Base-by-base conservation (phyloP, 2,113 vertebrate genomes). In the Burhinus oedicnemus region DNA sequence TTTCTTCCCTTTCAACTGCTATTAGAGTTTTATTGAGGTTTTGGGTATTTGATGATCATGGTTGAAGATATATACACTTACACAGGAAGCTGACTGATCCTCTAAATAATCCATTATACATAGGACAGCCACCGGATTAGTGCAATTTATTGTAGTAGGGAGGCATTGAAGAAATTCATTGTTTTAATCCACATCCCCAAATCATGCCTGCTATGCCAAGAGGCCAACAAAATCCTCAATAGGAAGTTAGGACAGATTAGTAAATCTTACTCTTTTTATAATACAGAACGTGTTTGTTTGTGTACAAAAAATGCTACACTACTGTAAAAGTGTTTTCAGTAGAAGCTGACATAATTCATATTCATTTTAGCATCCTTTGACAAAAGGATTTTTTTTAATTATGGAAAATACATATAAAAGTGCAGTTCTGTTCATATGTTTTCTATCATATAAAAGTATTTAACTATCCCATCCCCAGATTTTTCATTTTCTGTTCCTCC, bases 341-440 rank as follows among this genome's bases (percentile, higher is more conserved):
- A 74, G 69, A 52, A 82, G 36, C 5, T 40, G 11, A 18, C 6
- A 2, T 40, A 40, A 70, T 75, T 74, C 68, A 47, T n/a, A n/a
- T 3, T 45, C 36, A 55, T 77, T 70, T 87, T 52, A 65, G 9
- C 12, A 70, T 30, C 40, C 18, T 57, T 61, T 64, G 23, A 87
- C 20, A 49, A 72, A 22, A 57, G 7, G 25, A 1, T 0, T 11
- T 36, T 64, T 29, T 40, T 25, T 4, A 71, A 45, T 91, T 49
- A 66, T 18, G 21, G 6, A 54, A 47, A 47, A 81, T 12, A 42
- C 4, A 32, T 26, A 36, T 25, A 26, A 69, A 94, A 83, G 32
- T 27, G 36, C 15, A 54, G 23, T 29, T 66, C 40, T n/a, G 12
- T 49, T 89, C 0, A 0, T 29, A 38, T 8, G 0, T 38, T 36